Base-by-base conservation (phyloP, 2,113 vertebrate genomes). In the Ahaetulla prasina region DNA sequence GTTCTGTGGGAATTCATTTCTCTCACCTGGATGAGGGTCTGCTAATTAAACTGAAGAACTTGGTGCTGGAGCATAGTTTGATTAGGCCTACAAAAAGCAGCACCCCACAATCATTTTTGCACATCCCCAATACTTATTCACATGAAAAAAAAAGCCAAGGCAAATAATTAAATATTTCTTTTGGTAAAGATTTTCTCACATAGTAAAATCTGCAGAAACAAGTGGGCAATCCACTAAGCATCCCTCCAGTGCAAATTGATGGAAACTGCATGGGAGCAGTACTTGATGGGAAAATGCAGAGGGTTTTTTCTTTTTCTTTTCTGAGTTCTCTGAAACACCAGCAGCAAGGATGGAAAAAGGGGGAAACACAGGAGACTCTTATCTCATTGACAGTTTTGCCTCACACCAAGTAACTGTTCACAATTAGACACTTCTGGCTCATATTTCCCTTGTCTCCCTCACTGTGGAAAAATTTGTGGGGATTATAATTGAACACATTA, bases 401-500 rank as follows among this genome's bases (percentile, higher is more conserved):
- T 94, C 80, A 39, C 9, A 68, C 25, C 49, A 93, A 89, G 55
- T 91, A 27, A 88, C 0, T 20, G 80, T n/a, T 90, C 23, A 22
- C 23, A 90, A 30, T 50, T 92, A 93, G 49, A 92, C 20, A 88
- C 0, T 8, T 74, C 18, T 57, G 53, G 86, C 22, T 92, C 91
- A 85, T 47, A 8, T n/a, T 47, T n/a, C 30, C 9, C 54, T 14
- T 89, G 43, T 22, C 8, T 52, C 10, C 0, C 23, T 86, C 27
- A 30, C 6, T 0, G 18, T 2, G 22, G 23, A 91, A 43, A 85
- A 60, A n/a, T 49, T 85, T 86, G 23, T 50, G 93, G n/a, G 8
- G 54, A 63, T 92, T 94, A 93, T 90, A 93, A 95, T 92, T 0
- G 4, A 92, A 94, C 43, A 49, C 10, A 94, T 89, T 94, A 91